Evolutionary conservation across 2,113 vertebrate species (phyloP).

Genomic region (Illadopsis cleaveri): DNA sequence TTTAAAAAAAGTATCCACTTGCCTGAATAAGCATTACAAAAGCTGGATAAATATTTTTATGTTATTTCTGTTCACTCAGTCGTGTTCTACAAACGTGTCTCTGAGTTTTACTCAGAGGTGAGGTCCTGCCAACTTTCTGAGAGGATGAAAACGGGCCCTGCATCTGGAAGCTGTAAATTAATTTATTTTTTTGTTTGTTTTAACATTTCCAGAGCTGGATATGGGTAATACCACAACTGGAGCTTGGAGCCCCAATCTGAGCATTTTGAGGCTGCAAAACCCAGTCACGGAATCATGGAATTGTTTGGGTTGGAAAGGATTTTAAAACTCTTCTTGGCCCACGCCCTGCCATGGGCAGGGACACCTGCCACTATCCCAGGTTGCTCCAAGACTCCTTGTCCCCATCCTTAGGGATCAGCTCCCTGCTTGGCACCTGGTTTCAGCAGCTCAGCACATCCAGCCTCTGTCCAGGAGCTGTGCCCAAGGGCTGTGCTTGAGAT

Average conservation of each 20-base stretch:
- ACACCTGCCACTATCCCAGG: background rate
- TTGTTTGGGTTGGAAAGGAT: background rate
- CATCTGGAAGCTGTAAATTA: background rate
- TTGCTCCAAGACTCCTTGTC: fast-evolving
- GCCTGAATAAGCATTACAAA: background rate
- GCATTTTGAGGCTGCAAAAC: fast-evolving
- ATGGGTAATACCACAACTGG: fast-evolving
- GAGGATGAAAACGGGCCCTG: background rate
- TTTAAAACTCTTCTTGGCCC: background rate
- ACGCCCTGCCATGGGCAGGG: background rate
- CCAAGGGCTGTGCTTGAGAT: background rate
- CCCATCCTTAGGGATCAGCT: background rate
- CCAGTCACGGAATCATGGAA: background rate
- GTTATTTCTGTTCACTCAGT: background rate
- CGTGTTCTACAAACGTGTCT: background rate
- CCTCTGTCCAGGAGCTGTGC: fast-evolving
- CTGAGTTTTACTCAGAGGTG: background rate
- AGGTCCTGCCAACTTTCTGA: background rate
- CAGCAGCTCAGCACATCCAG: background rate
- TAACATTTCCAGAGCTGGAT: background rate
- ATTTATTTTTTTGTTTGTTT: background rate
- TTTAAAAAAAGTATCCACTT: background rate
- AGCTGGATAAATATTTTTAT: background rate
- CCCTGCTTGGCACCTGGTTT: fast-evolving
- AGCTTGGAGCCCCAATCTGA: background rate